Evolutionary conservation across 2,113 vertebrate genomes (phyloP).

Genomic region (Dromiciops gliroides): DNA sequence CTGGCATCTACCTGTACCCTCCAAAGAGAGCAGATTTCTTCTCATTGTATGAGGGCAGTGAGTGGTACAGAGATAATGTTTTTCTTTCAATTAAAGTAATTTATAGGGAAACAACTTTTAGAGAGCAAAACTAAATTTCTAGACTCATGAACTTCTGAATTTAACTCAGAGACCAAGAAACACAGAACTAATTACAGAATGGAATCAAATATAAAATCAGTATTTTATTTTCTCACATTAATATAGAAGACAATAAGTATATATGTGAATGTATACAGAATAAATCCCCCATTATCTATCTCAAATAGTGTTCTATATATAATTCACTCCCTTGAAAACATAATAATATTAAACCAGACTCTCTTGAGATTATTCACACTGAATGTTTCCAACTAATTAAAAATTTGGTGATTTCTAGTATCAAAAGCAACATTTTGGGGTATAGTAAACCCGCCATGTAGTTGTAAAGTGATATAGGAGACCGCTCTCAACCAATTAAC

Average conservation of each 20-base stretch:
- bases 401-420: not conserved
- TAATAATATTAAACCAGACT: not conserved
- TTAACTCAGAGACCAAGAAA: not conserved
- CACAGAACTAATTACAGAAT: not conserved
- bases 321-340: not conserved
- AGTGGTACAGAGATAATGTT: not conserved
- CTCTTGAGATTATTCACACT: not conserved
- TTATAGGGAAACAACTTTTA: not conserved
- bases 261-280: not conserved
- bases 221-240: not conserved
- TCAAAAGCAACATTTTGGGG: not conserved
- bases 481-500: too few species aligned
- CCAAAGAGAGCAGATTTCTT: not conserved
- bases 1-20: not conserved
- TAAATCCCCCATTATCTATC: not conserved
- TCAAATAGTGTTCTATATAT: not conserved
- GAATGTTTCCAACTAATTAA: slow-evolving; percentile 29
- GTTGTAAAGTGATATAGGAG: not conserved
- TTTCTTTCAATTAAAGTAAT: not conserved
- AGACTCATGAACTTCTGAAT: not conserved
- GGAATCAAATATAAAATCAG: not conserved
- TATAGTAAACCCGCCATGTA: not conserved
- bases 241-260: not conserved
- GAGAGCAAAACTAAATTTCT: not conserved
- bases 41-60: not conserved